Base-by-base conservation (phyloP, 2,113 vertebrate species). In the Sebastes fasciatus region DNA sequence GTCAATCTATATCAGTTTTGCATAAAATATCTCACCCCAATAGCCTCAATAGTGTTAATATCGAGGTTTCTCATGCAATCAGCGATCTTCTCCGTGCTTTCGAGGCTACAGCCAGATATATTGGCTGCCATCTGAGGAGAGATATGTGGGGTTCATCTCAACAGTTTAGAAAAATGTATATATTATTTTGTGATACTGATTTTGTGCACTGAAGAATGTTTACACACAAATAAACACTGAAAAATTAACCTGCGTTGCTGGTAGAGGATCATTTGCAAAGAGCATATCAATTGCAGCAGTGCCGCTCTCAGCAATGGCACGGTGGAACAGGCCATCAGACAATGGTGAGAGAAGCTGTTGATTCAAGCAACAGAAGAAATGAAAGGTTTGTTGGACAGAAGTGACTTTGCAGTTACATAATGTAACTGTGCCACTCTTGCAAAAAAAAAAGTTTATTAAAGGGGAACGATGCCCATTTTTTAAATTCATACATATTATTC, bases 291-390 rank as follows among this genome's bases (percentile, higher is more conserved):
- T 90, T 1, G 83, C 84, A 77, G 94, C 93, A 34, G 94, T 95
- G n/a, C 96, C 96, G 45, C 97, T 98, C 89, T 98, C 86, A 83
- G 97, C 96, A 84, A 98, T 97, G 67, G 94, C 96, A 76, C 11
- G 94, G 43, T 96, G 96, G 84, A 97, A 95, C 48, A 98, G 91
- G 2, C 95, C 96, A 0, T 90, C 57, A 3, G 94, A 89, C 88
- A 97, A 54, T 0, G 96, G 96, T 54, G 97, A 97, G 9, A 97
- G 87, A 63, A 96, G 8, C 97, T 98, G 92, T 66, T 70, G 58
- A 85, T 40, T 14, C 5, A 86, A 49, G 54, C 4, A 63, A 8
- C 26, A 84, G 3, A n/a, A n/a, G 7, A 73, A 26, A 34, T n/a
- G 11, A 57, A 74, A 2, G 3, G 52, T 40, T 9, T 80, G 57